Evolutionary conservation across 2,113 vertebrate genomes (phyloP), one percentile per base, ranked within the genome.

Genomic region (Oophaga pumilio): DNA sequence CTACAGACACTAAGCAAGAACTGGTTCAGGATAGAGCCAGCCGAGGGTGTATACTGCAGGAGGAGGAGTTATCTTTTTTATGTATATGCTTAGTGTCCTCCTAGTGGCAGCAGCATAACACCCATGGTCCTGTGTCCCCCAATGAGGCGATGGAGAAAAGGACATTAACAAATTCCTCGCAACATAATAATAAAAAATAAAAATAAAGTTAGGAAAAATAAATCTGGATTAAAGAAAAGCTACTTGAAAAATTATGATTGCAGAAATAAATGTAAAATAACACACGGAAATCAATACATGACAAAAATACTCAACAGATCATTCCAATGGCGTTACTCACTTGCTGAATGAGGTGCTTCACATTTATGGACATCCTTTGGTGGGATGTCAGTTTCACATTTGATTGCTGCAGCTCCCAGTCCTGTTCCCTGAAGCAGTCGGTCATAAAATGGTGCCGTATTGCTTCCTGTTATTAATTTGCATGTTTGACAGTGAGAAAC

Each of bases 321-420:
- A 43, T 73, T 73, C 49, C 71, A 74, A 20, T 74, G 71, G 71
- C 49, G 43, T 74, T 74, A 74, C 71, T 74, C 33, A 74, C 71
- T 74, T 74, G 33, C 22, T 74, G 71, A 74, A 74, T 74, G 71
- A 74, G 71, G 71, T 74, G 71, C 43, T 74, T 74, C 71, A 74
- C 71, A 74, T 74, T 74, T 49, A 74, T 74, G 71, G 71, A 74
- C 71, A 74, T 74, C 71, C 71, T 74, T 74, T 74, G 71, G 71
- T 74, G 71, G 71, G 71, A 73, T 73, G 69, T 6, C 9, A 74
- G 1, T 74, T 74, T 74, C 33, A 50, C 2, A 50, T 74, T 74
- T 50, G 71, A 20, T 22, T 74, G 50, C 71, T 74, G 71, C 20
- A 50, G 71, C 17, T 74, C 71, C 71, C 71, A 74, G 71, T 74